Base-by-base conservation (phyloP, 2,888 invertebrate species). In the Steromphala cineraria region DNA sequence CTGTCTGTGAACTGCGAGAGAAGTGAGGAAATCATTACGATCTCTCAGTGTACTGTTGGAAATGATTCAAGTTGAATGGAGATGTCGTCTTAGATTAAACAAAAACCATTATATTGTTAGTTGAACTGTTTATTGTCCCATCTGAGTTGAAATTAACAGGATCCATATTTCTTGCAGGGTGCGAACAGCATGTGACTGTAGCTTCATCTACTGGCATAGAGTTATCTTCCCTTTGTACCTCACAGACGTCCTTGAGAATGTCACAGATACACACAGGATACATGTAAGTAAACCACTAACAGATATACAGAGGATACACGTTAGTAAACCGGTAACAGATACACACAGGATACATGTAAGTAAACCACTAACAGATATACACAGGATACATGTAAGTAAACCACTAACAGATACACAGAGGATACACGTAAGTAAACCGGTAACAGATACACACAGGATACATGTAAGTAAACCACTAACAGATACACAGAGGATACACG, bases 121-220 rank as follows among this genome's bases (percentile, higher is more conserved):
- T 75, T 8, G 3, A 46, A 36, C 36, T 5, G 36, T 46, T 46
- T 46, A 13, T 46, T 10, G 13, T 46, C 46, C 46, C 46, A 1
- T 28, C 5, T 71, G 74, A 31, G 17, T 31, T 10, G 31, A 28
- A 2, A 7, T 31, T 8, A 53, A 15, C 19, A 76, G 53, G 7
- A 21, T 15, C 36, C 2, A 8, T 53, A 46, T 81, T 75, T 53
- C 78, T 85, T 85, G 19, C 84, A 94, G 95, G 81, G 92, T 97
- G 83, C 94, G 95, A 75, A 93, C 94, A 82, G 94, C 96, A 31
- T 96, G 96, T 92, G 95, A 96, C 91, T 96, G 96, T 88, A 96
- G 96, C 53, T 96, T 97, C 94, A 94, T 98, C 78, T 95, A 96
- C 91, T 97, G 96, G 96, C 97, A 98, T 94, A 95, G 96, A 90